Conservation (phyloP, 1,140 invertebrate genomes). For the Druon quercuslanigerum region DNA sequence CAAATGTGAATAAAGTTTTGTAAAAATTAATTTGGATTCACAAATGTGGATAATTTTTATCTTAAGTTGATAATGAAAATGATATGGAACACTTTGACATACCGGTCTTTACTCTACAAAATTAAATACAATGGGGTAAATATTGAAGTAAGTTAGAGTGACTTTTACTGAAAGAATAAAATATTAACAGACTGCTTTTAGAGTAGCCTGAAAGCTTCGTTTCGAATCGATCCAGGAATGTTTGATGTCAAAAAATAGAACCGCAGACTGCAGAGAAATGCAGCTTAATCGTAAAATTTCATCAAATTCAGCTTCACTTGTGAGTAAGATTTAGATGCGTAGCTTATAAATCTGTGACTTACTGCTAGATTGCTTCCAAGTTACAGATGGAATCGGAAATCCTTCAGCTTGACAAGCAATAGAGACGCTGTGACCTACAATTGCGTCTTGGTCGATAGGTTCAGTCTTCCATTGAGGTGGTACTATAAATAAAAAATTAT, state of each 20-base stretch:
- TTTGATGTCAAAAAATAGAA: slow-evolving; percentile 11
- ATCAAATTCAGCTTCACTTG: slow-evolving; percentile 10
- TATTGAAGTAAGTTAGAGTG: too few species aligned
- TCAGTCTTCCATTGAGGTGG: slow-evolving; percentile 94
- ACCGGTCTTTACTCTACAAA: too few species aligned
- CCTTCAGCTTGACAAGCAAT: slow-evolving; percentile 94
- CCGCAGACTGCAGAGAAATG: not conserved
- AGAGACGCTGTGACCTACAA: slow-evolving; percentile 88
- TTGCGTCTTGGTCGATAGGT: slow-evolving; percentile 89
- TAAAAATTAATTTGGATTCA: too few species aligned
- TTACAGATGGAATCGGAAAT: slow-evolving; percentile 90
- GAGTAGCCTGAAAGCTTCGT: slow-evolving; percentile 19
- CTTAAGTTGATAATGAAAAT: too few species aligned
- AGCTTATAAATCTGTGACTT: slow-evolving; percentile 58
- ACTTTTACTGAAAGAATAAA: not conserved
- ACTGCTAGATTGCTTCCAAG: slow-evolving; percentile 92
- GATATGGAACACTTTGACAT: too few species aligned
- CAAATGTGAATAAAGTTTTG: too few species aligned
- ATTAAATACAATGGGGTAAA: too few species aligned
- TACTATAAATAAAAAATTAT: slow-evolving; percentile 78
- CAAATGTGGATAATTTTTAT: too few species aligned
- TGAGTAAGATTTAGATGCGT: slow-evolving; percentile 13
- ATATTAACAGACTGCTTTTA: slow-evolving; percentile 10
- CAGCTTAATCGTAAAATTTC: not conserved
- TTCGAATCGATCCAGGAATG: not conserved